Evolutionary conservation across 2,113 vertebrate genomes (phyloP).

Genomic region (Protobothrops mucrosquamatus): DNA sequence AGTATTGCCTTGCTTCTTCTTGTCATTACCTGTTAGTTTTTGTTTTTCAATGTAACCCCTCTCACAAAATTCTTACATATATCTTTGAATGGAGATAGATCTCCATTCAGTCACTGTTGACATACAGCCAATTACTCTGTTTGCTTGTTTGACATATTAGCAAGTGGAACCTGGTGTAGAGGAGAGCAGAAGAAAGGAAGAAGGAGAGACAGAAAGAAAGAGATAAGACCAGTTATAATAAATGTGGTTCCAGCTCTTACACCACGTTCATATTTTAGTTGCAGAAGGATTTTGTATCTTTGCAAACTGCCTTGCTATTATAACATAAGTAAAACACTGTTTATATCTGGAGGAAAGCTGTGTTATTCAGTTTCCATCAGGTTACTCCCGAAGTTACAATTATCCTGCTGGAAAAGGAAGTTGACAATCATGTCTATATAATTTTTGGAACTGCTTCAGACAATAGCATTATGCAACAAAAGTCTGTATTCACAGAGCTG

Average conservation of each 20-base stretch:
- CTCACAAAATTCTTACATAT: too few relatives aligned
- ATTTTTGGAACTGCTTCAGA: background rate
- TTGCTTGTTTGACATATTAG: background rate
- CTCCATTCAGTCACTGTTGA: background rate
- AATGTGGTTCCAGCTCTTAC: background rate
- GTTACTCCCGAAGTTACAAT: background rate
- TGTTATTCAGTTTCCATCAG: background rate
- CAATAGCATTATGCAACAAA: background rate
- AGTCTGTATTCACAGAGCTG: background rate
- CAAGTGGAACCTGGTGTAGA: background rate
- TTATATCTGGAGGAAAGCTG: background rate
- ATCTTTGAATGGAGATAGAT: background rate
- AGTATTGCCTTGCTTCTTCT: background rate
- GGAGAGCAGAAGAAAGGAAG: background rate
- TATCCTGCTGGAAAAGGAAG: background rate
- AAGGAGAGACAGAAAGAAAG: background rate
- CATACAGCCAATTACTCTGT: background rate
- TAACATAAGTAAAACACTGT: background rate
- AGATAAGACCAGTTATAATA: background rate
- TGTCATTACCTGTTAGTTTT: background rate
- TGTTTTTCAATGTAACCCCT: too few relatives aligned
- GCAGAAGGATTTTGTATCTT: background rate
- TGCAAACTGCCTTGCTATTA: background rate
- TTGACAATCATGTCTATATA: background rate
- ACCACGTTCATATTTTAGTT: background rate